Evolutionary conservation across 2,888 invertebrate species (phyloP).

Genomic region (Nymphalis c-album): DNA sequence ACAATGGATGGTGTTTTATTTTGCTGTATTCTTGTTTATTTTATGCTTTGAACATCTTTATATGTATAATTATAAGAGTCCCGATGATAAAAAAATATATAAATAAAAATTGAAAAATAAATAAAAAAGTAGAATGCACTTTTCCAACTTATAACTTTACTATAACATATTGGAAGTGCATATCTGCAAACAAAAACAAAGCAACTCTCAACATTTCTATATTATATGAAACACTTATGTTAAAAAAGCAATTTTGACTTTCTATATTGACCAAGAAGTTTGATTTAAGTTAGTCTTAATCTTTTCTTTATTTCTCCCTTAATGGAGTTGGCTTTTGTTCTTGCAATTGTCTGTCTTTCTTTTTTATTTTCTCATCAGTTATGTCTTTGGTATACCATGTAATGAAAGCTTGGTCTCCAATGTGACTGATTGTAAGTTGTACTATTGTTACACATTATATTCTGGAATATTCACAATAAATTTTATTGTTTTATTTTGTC

Average conservation of each 20-base stretch:
- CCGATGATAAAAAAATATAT: conserved; percentile 70
- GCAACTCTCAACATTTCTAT: conserved; percentile 78
- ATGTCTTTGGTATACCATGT: conserved; percentile 67
- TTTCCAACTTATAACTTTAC: conserved; percentile 56
- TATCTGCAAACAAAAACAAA: conserved; percentile 77
- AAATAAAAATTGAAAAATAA: conserved; percentile 78
- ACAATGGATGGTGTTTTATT: conserved; percentile 39
- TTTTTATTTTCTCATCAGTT: conserved; percentile 52
- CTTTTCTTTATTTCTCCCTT: conserved; percentile 63
- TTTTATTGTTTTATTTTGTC: conserved; percentile 57
- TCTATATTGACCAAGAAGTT: conserved; percentile 75
- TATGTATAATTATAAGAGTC: conserved; percentile 58
- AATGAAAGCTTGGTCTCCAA: conserved; percentile 74
- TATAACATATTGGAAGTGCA: conserved; percentile 57
- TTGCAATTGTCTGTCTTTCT: conserved; percentile 65
- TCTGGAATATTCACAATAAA: conserved; percentile 68
- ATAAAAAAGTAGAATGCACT: conserved; percentile 68
- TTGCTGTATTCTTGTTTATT: conserved; percentile 58
- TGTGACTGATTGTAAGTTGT: conserved; percentile 69
- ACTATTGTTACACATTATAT: conserved; percentile 76
- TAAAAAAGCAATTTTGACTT: conserved; percentile 65
- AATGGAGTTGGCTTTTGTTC: conserved; percentile 76
- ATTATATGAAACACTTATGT: conserved; percentile 58
- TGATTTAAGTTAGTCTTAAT: conserved; percentile 67
- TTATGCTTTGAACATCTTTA: conserved; percentile 66